Base-by-base conservation (phyloP, 2,888 invertebrate species). In the Diadegma fenestrale region DNA sequence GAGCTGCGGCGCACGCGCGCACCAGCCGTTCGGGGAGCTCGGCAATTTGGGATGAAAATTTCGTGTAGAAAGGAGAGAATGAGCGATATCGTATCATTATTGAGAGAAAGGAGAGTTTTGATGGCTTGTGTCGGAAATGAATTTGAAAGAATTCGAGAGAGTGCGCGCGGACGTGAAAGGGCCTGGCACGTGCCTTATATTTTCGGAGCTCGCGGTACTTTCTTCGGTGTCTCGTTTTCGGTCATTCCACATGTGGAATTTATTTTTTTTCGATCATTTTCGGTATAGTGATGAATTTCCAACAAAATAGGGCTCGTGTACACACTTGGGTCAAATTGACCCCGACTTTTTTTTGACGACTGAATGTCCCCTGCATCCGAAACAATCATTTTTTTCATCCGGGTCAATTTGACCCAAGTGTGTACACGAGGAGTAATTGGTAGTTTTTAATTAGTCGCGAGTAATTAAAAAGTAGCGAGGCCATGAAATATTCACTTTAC, bases 171-270 rank as follows among this genome's bases (percentile, higher is more conserved):
- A 72, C 64, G 72, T 19, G 63, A 19, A 54, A 75, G 37, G 54
- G n/a, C 51, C 82, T 63, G 43, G 83, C 86, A 82, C 87, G 86
- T 77, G 85, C 80, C 85, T 79, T n/a, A n/a, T n/a, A n/a, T n/a
- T 61, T 69, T 80, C 69, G 58, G 63, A 51, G 43, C 30, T 30
- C 37, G 33, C 37, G 33, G 51, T 76, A 79, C 83, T 83, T 69
- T 72, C 63, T 41, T 75, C 69, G 43, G 12, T 69, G 45, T 64
- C 19, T 71, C 48, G 63, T 48, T 73, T 64, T 81, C 17, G 14
- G 30, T 41, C 51, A 30, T 66, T 61, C 14, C 41, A 58, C 37
- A 41, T 54, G 5, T 43, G 2, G 26, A 48, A 45, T 1, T 58
- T 58, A 17, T 48, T 48, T 48, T 4, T 17, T 45, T 45, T 45